phyloP scores from a whole-genome alignment of 1,140 invertebrate genomes.

The Drosophila punjabiensis region DNA sequence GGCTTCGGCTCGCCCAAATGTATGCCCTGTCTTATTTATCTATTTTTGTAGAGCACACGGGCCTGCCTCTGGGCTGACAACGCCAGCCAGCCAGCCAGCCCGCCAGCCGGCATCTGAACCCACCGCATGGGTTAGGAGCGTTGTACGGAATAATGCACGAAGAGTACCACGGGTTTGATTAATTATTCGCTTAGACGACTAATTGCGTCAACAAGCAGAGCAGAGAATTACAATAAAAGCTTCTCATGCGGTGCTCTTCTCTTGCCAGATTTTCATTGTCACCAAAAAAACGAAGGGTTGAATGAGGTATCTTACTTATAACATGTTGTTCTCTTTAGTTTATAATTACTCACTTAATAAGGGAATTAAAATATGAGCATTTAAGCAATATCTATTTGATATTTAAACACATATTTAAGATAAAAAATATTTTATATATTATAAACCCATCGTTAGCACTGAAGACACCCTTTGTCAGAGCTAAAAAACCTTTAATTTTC shows the following conservation, averaged over 20 bases:
- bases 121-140: conserved; percentile 41
- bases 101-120: conserved; percentile 21
- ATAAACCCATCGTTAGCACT: too few species aligned
- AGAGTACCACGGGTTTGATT: conserved; percentile 57
- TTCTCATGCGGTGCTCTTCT: background rate
- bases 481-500: background rate
- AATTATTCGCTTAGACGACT: conserved; percentile 50
- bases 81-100: conserved; percentile 49
- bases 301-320: too few species aligned
- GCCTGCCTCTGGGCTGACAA: conserved; percentile 34
- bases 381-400: background rate
- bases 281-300: background rate
- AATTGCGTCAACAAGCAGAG: conserved; percentile 39
- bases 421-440: background rate
- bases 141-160: conserved; percentile 47
- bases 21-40: conserved; percentile 47
- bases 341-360: background rate
- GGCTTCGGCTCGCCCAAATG: conserved; percentile 56
- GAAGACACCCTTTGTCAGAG: too few species aligned
- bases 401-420: background rate
- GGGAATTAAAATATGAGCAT: background rate
- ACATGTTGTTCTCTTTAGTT: background rate
- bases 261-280: conserved; percentile 4
- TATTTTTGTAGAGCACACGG: conserved; percentile 73
- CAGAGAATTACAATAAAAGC: conserved; percentile 28